Conservation (phyloP, 2,797 vertebrate species). For the Cuculus canorus region DNA sequence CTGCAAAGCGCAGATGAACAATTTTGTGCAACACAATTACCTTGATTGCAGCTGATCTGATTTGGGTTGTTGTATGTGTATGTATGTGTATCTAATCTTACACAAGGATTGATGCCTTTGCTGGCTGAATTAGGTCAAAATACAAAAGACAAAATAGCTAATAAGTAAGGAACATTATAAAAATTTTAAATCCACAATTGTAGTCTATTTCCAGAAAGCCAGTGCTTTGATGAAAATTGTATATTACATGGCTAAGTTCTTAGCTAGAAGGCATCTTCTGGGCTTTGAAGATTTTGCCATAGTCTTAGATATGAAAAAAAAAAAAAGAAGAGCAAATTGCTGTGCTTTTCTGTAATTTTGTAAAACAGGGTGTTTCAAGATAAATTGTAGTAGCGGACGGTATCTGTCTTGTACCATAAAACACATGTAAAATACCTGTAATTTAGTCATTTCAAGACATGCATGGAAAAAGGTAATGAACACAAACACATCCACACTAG, state of each 20-base stretch:
- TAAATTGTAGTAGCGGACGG: constrained; percentile 90
- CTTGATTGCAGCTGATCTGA: constrained; percentile 83
- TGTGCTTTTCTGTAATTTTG: constrained; percentile 95
- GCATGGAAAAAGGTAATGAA: constrained; percentile 80
- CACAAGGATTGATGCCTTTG: constrained; percentile 70
- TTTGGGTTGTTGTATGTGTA: constrained; percentile 72
- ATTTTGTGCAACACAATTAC: constrained; percentile 80
- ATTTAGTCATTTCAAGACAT: constrained; percentile 83
- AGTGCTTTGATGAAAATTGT: constrained; percentile 85
- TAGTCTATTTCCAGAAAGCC: constrained; percentile 73
- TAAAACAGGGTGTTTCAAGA: constrained; percentile 86
- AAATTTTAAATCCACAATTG: constrained; percentile 80
- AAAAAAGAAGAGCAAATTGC: constrained; percentile 91
- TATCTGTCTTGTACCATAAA: constrained; percentile 86
- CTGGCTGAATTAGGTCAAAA: constrained; percentile 81
- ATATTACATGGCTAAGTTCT: constrained; percentile 83
- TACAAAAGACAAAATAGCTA: constrained; percentile 82
- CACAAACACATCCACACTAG: constrained; percentile 78
- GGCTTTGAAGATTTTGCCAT: constrained; percentile 90
- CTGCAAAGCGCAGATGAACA: constrained; percentile 73
- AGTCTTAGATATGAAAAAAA: constrained; percentile 84
- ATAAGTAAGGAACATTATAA: constrained; percentile 80
- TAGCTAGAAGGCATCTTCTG: constrained; percentile 83
- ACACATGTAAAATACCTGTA: constrained; percentile 86
- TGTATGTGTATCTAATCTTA: constrained; percentile 73